Evolutionary conservation across 2,113 vertebrate species (phyloP), one percentile per base, ranked within the genome.

Genomic region (Scortum barcoo): DNA sequence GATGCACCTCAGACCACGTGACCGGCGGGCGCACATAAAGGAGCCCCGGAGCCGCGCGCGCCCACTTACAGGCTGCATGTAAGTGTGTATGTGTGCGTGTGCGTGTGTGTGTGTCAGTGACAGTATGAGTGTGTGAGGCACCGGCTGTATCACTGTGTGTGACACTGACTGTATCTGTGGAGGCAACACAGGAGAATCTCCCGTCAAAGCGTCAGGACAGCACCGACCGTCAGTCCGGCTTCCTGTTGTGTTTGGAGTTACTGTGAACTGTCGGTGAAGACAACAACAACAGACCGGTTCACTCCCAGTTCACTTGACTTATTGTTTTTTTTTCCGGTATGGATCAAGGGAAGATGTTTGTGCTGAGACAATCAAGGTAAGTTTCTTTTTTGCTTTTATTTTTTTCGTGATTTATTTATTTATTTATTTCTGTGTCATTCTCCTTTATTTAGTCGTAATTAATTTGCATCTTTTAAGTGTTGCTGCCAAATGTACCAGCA

Each of bases 1-100:
- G 78, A 72, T 30, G 73, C 78, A 24, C 83, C 83, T 90, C 90
- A 33, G 42, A 89, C 56, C 93, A 93, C 90, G 91, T 93, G 91
- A 93, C 87, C 81, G 68, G 24, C 65, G 42, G 63, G 69, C 85
- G 86, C 83, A 89, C 86, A 91, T 78, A 88, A 84, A 80, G 61
- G 51, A 65, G 83, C 77, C 51, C 80, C 77, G 79, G 51, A 86
- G 80, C 72, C 74, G 79, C 86, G 61, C 84, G 76, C 81, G 51
- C 66, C 56, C 26, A 28, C 63, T 69, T 53, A 87, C 76, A 44
- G 67, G 72, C 82, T 86, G 81, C 74, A 51, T 51, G 73, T 61
- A 10, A 66, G 75, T 80, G 62, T 76, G 42, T 68, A 17, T 83
- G 61, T 61, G n/a, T n/a, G n/a, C n/a, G n/a, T n/a, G n/a, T n/a